Evolutionary conservation across 2,113 vertebrate species (phyloP).

Genomic region (Plestiodon gilberti): DNA sequence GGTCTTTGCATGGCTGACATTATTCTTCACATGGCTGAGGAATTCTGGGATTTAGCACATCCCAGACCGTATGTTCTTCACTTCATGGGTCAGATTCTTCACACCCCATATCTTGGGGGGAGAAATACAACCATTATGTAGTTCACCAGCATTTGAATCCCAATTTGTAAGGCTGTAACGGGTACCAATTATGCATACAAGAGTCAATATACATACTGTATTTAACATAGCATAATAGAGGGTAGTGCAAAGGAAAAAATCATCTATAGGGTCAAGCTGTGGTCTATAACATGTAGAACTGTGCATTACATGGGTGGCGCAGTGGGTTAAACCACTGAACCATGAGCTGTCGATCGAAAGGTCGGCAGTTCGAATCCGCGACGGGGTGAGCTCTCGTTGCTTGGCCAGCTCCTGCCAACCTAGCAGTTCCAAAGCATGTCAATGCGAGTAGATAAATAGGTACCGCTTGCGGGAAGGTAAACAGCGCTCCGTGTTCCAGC

Average conservation of each 20-base stretch:
- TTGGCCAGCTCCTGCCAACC: too few relatives aligned
- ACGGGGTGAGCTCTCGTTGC: too few relatives aligned
- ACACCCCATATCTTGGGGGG: constrained; percentile 17
- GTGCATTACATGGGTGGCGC: background rate
- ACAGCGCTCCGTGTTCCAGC: too few relatives aligned
- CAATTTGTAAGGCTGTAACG: background rate
- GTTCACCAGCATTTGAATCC: background rate
- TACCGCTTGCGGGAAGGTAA: too few relatives aligned
- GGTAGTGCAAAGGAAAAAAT: background rate
- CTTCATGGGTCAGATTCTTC: constrained; percentile 27
- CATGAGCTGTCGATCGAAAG: too few relatives aligned
- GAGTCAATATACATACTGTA: background rate
- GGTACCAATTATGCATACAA: background rate
- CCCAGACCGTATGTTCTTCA: constrained; percentile 56
- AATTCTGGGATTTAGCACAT: constrained; percentile 59
- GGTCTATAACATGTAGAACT: background rate
- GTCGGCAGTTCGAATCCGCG: too few relatives aligned
- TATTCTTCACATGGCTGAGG: constrained; percentile 62
- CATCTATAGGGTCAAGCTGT: background rate
- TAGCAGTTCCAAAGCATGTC: too few relatives aligned
- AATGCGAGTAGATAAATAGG: too few relatives aligned
- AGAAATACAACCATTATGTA: background rate
- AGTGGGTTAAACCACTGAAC: too few relatives aligned
- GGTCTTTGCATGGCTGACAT: constrained; percentile 64
- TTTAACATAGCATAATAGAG: background rate